These are phyloP conservation scores for Cyclargus thomasi DNA, from an alignment of 1,140 invertebrate species.

Conservation along the genomic window DNA sequence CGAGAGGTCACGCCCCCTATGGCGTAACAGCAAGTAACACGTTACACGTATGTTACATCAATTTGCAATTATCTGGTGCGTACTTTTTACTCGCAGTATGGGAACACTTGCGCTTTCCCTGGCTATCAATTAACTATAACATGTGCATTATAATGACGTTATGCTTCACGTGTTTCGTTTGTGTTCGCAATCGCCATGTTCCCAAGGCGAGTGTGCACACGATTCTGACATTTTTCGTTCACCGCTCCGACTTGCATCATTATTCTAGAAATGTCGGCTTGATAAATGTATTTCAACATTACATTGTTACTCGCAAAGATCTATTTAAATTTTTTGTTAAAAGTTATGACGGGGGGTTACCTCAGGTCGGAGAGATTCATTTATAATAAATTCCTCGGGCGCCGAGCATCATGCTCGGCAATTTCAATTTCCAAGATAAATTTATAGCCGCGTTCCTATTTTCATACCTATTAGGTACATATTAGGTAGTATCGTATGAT, in stretches of 20 bases:
- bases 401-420: neutral
- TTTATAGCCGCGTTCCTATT: neutral
- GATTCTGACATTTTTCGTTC: conserved; percentile 68
- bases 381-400: neutral
- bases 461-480: neutral
- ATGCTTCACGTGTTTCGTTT: conserved; percentile 39
- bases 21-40: conserved; percentile 29
- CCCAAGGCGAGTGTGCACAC: conserved; percentile 50
- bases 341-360: neutral
- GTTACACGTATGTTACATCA: conserved; percentile 30
- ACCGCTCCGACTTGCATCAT: conserved; percentile 44
- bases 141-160: conserved; percentile 19
- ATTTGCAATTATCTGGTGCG: conserved; percentile 52
- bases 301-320: conserved; percentile 1
- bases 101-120: conserved; percentile 64
- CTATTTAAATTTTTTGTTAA: conserved; percentile 8
- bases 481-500: neutral
- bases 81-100: conserved; percentile 43
- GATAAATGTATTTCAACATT: conserved; percentile 19
- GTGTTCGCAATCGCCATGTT: conserved; percentile 19
- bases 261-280: conserved; percentile 47
- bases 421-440: conserved; percentile 3
- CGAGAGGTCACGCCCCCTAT: conserved; percentile 32
- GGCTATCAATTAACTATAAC: conserved; percentile 55
- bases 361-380: neutral